Evolutionary conservation across 2,113 vertebrate species (phyloP).

Genomic region (Macquaria ambigua): DNA sequence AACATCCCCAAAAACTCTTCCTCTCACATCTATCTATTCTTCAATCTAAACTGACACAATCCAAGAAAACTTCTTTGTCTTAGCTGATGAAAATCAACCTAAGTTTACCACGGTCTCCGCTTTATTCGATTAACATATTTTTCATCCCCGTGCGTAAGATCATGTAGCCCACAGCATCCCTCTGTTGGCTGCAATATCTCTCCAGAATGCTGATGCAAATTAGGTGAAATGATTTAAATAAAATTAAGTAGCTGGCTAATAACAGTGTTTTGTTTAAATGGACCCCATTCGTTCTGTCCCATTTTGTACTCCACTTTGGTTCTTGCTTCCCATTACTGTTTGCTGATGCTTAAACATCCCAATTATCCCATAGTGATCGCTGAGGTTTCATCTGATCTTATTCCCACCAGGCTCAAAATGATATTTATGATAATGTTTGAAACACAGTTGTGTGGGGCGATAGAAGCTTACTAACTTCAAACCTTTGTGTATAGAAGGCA

Average conservation of each 20-base stretch:
- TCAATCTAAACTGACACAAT: background rate
- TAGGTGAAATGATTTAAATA: slow-evolving; percentile 22
- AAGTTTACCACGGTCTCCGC: background rate
- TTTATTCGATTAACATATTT: slow-evolving; percentile 20
- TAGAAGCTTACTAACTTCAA: background rate
- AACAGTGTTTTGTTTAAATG: slow-evolving; percentile 49
- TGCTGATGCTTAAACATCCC: slow-evolving; percentile 21
- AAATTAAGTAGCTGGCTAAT: slow-evolving; percentile 17
- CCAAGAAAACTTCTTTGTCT: background rate
- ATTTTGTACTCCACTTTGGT: slow-evolving; percentile 20
- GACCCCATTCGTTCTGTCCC: slow-evolving; percentile 5
- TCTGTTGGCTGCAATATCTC: slow-evolving; percentile 3
- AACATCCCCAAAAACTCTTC: slow-evolving; percentile 3
- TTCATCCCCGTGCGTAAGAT: slow-evolving; percentile 8
- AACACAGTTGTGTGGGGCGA: background rate
- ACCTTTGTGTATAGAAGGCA: background rate
- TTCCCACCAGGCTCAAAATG: slow-evolving; percentile 1
- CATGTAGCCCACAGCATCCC: slow-evolving; percentile 10
- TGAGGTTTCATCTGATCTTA: slow-evolving; percentile 21
- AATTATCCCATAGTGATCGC: slow-evolving; percentile 1
- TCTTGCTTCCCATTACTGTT: slow-evolving; percentile 22
- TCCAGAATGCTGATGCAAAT: slow-evolving; percentile 31
- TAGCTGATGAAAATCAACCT: slow-evolving; percentile 4
- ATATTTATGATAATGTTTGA: slow-evolving; percentile 11
- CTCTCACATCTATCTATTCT: background rate